Base-by-base conservation (phyloP, 2,113 vertebrate species). In the Oenanthe melanoleuca region DNA sequence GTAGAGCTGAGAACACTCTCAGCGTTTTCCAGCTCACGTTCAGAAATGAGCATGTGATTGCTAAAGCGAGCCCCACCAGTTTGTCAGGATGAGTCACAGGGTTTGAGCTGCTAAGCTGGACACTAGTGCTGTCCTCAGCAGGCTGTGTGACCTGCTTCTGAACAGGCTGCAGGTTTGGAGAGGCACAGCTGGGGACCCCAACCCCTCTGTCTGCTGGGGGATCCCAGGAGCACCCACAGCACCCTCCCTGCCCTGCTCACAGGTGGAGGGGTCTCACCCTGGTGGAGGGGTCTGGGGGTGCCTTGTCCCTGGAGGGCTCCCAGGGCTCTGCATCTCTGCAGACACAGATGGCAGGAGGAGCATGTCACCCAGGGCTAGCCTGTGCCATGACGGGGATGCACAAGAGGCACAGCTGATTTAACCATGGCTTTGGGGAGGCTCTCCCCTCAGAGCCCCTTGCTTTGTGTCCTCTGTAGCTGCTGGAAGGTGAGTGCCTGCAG, bases 341-440 rank as follows among this genome's bases (percentile, higher is more conserved):
- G 50, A 18, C 4, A 53, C 15, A 53, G 52, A 53, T 18, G 17
- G 28, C 10, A 53, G 40, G 66, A 56, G n/a, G 56, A 77, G 12
- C 29, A 3, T 6, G n/a, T 23, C 63, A 24, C 21, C 61, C 64
- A 19, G 25, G 34, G 45, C 37, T 2, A 28, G 29, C 56, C 37
- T 63, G 56, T 80, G n/a, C 75, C 75, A 13, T 47, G 70, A 52
- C 12, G 25, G 7, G 59, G 72, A 67, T 80, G 80, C 63, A 74
- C 70, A 89, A 89, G 88, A 6, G 13, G 73, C 80, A 91, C 80
- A 96, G 63, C 75, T 85, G 80, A 89, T 81, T 78, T 82, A 45
- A 10, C 42, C 38, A 40, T 0, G 1, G 11, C 73, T 80, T 65
- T 3, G 3, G 42, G 34, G 55, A 55, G 33, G 3, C 12, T n/a